Conservation (phyloP, 1,140 invertebrate species). For the Trichonephila inaurata region DNA sequence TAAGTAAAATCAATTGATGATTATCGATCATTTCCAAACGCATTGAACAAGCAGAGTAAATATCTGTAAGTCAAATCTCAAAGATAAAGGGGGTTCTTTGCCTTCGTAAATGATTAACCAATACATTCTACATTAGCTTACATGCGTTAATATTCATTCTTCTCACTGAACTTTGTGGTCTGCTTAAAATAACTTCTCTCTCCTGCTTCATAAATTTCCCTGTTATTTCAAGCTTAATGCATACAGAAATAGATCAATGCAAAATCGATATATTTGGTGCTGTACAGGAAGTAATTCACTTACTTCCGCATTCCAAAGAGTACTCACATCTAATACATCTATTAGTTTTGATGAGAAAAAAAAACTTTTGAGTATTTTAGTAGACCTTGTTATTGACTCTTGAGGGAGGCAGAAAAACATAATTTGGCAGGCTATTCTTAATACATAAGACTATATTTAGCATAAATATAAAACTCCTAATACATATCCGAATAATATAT, state of each 20-base stretch:
- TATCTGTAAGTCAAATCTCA: neutral
- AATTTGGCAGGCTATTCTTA: too few relatives aligned
- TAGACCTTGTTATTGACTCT: too few relatives aligned
- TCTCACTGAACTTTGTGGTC: neutral
- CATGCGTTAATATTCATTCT: slow-evolving; percentile 11
- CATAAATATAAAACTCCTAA: too few relatives aligned
- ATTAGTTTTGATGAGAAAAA: too few relatives aligned
- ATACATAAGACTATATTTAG: too few relatives aligned
- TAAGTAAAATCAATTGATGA: neutral
- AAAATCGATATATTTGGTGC: neutral
- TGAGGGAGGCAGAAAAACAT: too few relatives aligned
- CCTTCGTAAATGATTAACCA: slow-evolving; percentile 32
- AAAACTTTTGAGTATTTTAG: too few relatives aligned
- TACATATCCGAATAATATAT: too few relatives aligned
- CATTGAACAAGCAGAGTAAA: neutral
- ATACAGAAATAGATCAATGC: neutral
- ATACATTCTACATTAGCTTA: slow-evolving; percentile 21
- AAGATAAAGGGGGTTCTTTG: slow-evolving; percentile 4
- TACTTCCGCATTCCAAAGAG: too few relatives aligned
- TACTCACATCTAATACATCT: too few relatives aligned
- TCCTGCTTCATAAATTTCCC: neutral
- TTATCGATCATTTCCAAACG: neutral
- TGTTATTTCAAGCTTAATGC: neutral
- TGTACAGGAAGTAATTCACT: too few relatives aligned
- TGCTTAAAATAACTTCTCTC: neutral